These are phyloP conservation scores for Liolophura sinensis DNA, from an alignment of 1,140 invertebrate genomes.

Conservation along the genomic window DNA sequence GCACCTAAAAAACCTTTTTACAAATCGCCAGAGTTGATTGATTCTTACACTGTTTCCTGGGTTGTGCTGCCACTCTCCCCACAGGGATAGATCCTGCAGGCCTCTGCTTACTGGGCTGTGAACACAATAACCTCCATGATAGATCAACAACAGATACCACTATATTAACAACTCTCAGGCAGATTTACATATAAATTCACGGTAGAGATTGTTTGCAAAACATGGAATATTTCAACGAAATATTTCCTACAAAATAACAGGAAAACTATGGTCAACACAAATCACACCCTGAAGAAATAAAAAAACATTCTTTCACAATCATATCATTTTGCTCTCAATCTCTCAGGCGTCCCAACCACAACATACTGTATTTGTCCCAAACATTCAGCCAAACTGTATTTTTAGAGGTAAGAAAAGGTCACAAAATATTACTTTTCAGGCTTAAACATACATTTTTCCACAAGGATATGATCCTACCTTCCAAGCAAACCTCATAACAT, in stretches of 20 bases:
- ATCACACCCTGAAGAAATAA: no score
- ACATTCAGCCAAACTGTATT: no score
- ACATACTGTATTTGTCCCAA: no score
- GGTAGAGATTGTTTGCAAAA: constrained; percentile 5
- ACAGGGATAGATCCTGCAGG: not conserved
- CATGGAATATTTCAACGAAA: constrained; percentile 2
- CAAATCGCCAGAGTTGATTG: not conserved
- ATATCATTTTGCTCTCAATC: no score
- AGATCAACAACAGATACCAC: constrained; percentile 1
- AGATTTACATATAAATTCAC: constrained; percentile 11
- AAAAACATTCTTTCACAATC: no score
- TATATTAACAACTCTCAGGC: constrained; percentile 6
- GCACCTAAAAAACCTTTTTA: not conserved
- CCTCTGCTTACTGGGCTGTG: not conserved
- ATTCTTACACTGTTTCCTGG: constrained; percentile 5
- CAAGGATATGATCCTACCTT: no score
- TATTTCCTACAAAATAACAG: not conserved
- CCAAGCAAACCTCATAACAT: no score
- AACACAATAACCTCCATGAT: not conserved
- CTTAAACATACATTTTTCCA: no score
- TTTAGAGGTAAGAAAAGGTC: no score
- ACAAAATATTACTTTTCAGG: no score
- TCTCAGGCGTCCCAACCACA: no score
- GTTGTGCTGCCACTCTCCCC: not conserved
- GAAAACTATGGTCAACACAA: no score